Evolutionary conservation across 23 tunicate genomes (phyloP).

Genomic region (Trididemnum clinides): DNA sequence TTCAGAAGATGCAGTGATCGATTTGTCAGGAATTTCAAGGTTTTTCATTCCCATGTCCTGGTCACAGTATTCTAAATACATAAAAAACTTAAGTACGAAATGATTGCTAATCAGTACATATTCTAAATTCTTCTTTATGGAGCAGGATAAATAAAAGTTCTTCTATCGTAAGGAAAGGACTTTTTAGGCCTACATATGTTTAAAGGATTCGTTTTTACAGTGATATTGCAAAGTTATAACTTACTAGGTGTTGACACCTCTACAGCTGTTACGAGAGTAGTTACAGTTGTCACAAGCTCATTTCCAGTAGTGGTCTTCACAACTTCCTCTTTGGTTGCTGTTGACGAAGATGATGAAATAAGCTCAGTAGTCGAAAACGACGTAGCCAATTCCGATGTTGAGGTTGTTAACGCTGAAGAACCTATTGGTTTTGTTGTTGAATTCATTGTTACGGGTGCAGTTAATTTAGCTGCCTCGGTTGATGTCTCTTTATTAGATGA

Average conservation of each 20-base stretch:
- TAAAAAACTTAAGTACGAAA: too few relatives aligned
- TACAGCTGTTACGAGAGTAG: constrained; percentile 18
- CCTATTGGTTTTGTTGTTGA: neutral
- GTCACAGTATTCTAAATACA: constrained; percentile 45
- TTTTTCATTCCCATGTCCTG: constrained; percentile 56
- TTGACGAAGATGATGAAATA: neutral
- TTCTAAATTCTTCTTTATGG: too few relatives aligned
- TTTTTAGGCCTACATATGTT: too few relatives aligned
- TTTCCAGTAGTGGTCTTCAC: constrained; percentile 30
- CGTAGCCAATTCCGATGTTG: neutral
- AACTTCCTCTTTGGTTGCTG: constrained; percentile 57
- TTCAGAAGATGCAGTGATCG: constrained; percentile 28
- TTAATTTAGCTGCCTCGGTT: neutral
- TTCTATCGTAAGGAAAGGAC: too few relatives aligned
- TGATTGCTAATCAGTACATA: too few relatives aligned
- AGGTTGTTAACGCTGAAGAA: neutral
- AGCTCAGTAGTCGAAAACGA: neutral
- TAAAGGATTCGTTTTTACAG: too few relatives aligned
- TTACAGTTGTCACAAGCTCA: constrained; percentile 28
- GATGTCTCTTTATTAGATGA: neutral
- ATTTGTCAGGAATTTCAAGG: constrained; percentile 26
- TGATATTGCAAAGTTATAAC: too few relatives aligned
- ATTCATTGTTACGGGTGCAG: constrained; percentile 3
- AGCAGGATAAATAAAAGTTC: too few relatives aligned
- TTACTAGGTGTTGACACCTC: constrained; percentile 29